Conservation (phyloP, 1,140 invertebrate genomes). For the Pseudobourletiella spinata region DNA sequence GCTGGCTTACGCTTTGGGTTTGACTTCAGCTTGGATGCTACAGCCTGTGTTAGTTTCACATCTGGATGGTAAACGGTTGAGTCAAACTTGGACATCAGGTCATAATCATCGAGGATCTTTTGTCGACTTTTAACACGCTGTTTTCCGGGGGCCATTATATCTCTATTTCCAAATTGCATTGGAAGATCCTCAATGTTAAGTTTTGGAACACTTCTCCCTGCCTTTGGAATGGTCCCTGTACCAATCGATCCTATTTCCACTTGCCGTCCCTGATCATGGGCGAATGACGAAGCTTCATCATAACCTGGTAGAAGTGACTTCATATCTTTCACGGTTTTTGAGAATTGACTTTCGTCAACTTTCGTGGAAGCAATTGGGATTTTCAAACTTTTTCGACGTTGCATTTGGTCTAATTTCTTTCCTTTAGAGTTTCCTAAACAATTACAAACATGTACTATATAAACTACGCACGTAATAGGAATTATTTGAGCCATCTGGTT, state of each 20-base stretch:
- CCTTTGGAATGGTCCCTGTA: neutral
- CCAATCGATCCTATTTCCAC: neutral
- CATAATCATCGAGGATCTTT: neutral
- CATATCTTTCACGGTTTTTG: neutral
- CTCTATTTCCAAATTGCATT: neutral
- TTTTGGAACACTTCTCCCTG: neutral
- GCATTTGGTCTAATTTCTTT: too few relatives aligned
- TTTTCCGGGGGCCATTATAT: neutral
- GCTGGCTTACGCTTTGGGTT: neutral
- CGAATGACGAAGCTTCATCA: neutral
- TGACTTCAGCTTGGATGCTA: neutral
- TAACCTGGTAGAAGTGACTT: neutral
- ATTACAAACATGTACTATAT: too few relatives aligned
- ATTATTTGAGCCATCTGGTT: too few relatives aligned
- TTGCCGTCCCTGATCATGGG: neutral
- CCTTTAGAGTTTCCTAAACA: neutral
- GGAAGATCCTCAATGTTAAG: slow-evolving; percentile 3
- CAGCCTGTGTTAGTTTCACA: neutral
- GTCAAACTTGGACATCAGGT: neutral
- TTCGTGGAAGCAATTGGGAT: too few relatives aligned
- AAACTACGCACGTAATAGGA: too few relatives aligned
- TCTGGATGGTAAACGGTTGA: neutral
- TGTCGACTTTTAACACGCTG: neutral
- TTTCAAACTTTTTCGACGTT: too few relatives aligned
- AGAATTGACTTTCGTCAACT: neutral